phyloP scores from a whole-genome alignment of 2,888 invertebrate genomes.

The Pharmacophagus antenor region DNA sequence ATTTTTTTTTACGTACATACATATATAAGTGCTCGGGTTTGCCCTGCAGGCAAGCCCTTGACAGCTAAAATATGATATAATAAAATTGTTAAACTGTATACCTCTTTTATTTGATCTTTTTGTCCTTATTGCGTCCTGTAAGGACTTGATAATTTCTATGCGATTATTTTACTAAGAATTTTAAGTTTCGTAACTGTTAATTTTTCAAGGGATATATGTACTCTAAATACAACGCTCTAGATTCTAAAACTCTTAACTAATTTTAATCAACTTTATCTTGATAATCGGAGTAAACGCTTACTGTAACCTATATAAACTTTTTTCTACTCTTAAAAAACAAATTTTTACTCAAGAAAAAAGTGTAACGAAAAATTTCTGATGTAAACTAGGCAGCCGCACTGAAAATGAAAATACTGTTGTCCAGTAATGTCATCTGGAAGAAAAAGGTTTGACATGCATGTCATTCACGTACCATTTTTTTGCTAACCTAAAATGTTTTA shows the following conservation, averaged over 20 bases:
- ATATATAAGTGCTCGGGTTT: too few relatives aligned
- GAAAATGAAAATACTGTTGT: constrained; percentile 77
- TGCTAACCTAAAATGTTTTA: constrained; percentile 81
- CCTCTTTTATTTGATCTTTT: too few relatives aligned
- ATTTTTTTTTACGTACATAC: too few relatives aligned
- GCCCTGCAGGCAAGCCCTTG: too few relatives aligned
- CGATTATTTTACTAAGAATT: too few relatives aligned
- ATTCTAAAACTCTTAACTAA: too few relatives aligned
- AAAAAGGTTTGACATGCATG: constrained; percentile 80
- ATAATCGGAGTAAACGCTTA: not conserved
- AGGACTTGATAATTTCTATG: too few relatives aligned
- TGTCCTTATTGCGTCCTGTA: too few relatives aligned
- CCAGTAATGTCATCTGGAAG: constrained; percentile 77
- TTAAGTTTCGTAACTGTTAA: not conserved
- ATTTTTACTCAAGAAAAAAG: constrained; percentile 39
- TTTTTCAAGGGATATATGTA: not conserved
- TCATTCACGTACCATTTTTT: constrained; percentile 77
- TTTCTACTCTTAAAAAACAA: constrained; percentile 2
- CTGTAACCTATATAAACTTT: constrained; percentile 15
- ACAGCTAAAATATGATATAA: too few relatives aligned
- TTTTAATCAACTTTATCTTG: not conserved
- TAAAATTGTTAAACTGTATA: too few relatives aligned
- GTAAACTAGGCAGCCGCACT: constrained; percentile 63
- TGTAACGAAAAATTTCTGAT: constrained; percentile 52
- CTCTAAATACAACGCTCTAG: too few relatives aligned